These are phyloP conservation scores for Neoniphon sammara DNA, from an alignment of 2,797 vertebrate species.

Conservation along the genomic window DNA sequence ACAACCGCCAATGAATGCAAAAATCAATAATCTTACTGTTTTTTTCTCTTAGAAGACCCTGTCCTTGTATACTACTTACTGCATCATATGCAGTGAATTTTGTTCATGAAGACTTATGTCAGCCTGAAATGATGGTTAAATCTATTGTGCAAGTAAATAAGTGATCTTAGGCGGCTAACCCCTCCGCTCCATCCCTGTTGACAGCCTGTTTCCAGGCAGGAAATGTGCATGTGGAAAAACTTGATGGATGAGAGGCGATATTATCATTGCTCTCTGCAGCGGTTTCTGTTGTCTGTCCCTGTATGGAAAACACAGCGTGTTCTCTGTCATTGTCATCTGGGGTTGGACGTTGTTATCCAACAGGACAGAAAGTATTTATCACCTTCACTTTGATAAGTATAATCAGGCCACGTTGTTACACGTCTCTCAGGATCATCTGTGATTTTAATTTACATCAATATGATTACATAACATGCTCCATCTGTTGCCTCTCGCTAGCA, in stretches of 20 bases:
- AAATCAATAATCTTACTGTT: neutral
- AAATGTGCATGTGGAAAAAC: conserved; percentile 33
- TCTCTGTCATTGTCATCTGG: conserved; percentile 58
- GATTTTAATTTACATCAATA: conserved; percentile 65
- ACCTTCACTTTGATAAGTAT: conserved; percentile 28
- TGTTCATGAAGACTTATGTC: neutral
- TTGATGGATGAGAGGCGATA: conserved; percentile 62
- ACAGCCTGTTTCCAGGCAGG: conserved; percentile 49
- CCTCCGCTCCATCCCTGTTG: conserved; percentile 6
- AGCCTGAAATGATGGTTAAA: neutral
- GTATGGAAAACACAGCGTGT: conserved; percentile 41
- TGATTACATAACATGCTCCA: conserved; percentile 70
- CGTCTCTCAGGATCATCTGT: conserved; percentile 57
- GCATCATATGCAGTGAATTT: too few relatives aligned
- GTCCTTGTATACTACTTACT: too few relatives aligned
- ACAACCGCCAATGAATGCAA: neutral
- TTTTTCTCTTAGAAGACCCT: too few relatives aligned
- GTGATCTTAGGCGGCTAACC: neutral
- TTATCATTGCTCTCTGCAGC: conserved; percentile 54
- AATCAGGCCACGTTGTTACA: conserved; percentile 43
- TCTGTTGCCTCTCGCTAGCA: conserved; percentile 62
- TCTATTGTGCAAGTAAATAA: neutral
- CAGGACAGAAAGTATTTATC: conserved; percentile 51
- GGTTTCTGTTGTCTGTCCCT: conserved; percentile 42
- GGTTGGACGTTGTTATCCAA: conserved; percentile 37